These are phyloP conservation scores for Meriones unguiculatus DNA, from an alignment of 2,113 vertebrate genomes.

Conservation along the genomic window DNA sequence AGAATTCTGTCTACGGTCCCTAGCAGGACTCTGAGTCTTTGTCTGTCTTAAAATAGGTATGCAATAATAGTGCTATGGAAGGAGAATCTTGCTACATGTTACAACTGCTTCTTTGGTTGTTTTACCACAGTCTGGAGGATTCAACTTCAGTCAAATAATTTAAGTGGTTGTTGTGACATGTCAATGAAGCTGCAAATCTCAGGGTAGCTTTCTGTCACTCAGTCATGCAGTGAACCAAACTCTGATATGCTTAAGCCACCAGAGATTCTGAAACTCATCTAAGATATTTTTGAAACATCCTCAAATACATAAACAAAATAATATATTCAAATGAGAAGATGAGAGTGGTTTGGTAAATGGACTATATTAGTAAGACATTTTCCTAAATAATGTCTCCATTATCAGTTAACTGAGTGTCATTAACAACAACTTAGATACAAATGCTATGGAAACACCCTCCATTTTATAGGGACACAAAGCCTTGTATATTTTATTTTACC, in stretches of 20 bases:
- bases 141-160: background rate
- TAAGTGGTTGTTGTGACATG: background rate
- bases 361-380: background rate
- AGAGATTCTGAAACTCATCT: background rate
- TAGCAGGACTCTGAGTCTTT: background rate
- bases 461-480: background rate
- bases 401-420: background rate
- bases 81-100: background rate
- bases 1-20: background rate
- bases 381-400: background rate
- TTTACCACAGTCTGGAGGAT: background rate
- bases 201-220: background rate
- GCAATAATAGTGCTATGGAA: background rate
- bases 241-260: background rate
- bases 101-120: background rate
- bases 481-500: background rate
- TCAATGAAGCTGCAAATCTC: background rate
- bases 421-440: background rate
- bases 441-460: background rate
- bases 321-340: background rate
- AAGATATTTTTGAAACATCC: background rate
- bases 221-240: background rate
- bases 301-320: background rate
- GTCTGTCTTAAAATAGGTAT: background rate
- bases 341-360: background rate